Evolutionary conservation across 2,888 invertebrate genomes (phyloP).

Genomic region (Apamea monoglypha): DNA sequence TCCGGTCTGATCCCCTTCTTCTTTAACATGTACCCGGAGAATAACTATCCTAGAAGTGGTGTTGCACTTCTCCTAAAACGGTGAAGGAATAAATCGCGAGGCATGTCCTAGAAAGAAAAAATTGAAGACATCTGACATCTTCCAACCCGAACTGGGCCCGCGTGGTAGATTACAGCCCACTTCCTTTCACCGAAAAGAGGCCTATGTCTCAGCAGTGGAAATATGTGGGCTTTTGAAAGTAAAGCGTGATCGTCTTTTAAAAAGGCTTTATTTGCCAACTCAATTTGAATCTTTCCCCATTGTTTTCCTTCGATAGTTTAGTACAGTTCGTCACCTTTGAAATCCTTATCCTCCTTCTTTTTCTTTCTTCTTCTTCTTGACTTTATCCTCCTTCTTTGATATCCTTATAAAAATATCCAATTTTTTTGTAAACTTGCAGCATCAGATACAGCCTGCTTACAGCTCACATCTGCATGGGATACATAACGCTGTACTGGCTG

Average conservation of each 20-base stretch:
- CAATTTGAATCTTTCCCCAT: neutral
- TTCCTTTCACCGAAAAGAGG: neutral
- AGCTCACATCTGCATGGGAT: slow-evolving; percentile 34
- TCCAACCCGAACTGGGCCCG: accelerated
- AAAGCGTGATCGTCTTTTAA: neutral
- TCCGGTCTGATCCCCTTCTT: too few species aligned
- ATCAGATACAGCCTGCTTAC: slow-evolving; percentile 23
- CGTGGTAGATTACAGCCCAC: neutral
- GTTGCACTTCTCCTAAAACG: neutral
- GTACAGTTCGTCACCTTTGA: neutral
- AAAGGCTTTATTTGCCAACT: neutral
- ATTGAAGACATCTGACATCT: neutral
- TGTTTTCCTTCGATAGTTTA: neutral
- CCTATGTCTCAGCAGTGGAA: neutral
- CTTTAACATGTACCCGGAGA: neutral
- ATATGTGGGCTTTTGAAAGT: neutral
- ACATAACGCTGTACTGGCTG: slow-evolving; percentile 17
- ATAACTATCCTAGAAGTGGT: neutral
- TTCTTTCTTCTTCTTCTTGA: too few species aligned
- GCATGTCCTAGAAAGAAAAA: neutral
- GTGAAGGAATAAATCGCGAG: neutral
- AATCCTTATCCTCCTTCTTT: too few species aligned
- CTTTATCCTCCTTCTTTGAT: too few species aligned
- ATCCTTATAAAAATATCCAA: neutral
- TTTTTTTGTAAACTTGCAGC: slow-evolving; percentile 7